Base-by-base conservation (phyloP, 2,113 vertebrate species). In the Vidua chalybeata region DNA sequence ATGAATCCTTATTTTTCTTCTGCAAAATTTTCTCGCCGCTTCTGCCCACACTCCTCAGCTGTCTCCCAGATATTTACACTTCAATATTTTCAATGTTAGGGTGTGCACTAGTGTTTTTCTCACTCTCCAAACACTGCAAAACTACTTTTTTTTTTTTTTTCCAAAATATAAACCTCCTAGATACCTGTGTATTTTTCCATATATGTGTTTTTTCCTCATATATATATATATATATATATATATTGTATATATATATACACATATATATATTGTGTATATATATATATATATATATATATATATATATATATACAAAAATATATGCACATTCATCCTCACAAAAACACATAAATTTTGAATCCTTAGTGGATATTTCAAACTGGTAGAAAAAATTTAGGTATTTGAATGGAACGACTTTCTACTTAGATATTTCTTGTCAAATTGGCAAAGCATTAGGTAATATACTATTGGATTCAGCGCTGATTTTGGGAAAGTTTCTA, bases 271-370 rank as follows among this genome's bases (percentile, higher is more conserved):
- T n/a, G n/a, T n/a, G n/a, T 11, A 39, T 39, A 39, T 39, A 35
- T 35, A 35, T 35, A 35, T 35, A 35, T 35, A 35, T 35, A 35
- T 35, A 35, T 35, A 35, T 35, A 35, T 35, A 35, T 35, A 3
- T 20, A 37, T n/a, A 6, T 10, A 6, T 39, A 10, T 5, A 14
- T 4, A 22, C 1, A 17, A 2, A 39, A 1, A 30, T 7, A n/a
- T 17, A 43, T 35, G 23, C 21, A n/a, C 8, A 23, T 28, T 3
- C 1, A 39, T 22, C 5, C 27, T 58, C 9, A 41, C 2, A 39
- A 11, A 51, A 33, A 4, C 11, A 17, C 3, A 33, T 0, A 10
- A 19, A 28, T 27, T 55, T 80, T 5, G 12, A 71, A 71, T 30
- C 7, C 4, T 48, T 66, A 45, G 15, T 24, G 39, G 24, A 31